phyloP scores from a whole-genome alignment of 2,797 vertebrate genomes.

The Phylloscopus collybita region DNA sequence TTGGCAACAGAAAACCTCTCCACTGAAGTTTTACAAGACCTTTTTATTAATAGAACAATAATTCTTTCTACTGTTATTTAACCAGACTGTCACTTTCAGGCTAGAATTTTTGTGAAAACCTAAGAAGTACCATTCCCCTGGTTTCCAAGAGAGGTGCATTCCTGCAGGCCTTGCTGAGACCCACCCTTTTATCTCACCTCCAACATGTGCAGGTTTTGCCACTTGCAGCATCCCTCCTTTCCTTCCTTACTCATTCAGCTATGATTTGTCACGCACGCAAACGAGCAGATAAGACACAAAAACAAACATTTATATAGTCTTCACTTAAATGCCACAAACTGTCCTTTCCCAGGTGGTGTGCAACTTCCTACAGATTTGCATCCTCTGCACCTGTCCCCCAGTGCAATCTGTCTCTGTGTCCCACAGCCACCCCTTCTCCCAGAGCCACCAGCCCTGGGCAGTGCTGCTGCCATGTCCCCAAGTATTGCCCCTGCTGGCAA shows the following conservation, averaged over 20 bases:
- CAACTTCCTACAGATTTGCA: neutral
- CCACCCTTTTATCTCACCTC: neutral
- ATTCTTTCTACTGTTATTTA: neutral
- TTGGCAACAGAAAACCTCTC: neutral
- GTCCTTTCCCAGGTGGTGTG: neutral
- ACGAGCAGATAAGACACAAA: neutral
- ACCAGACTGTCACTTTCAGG: neutral
- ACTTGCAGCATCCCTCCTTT: neutral
- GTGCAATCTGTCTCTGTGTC: neutral
- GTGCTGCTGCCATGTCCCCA: neutral
- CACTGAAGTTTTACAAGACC: neutral
- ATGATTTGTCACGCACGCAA: neutral
- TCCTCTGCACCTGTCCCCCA: neutral
- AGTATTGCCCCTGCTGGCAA: fast-evolving
- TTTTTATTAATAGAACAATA: neutral
- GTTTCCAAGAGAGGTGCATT: neutral
- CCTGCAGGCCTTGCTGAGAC: neutral
- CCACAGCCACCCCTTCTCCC: neutral
- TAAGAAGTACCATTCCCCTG: neutral
- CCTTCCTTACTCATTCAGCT: neutral
- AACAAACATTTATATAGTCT: neutral
- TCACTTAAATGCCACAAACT: neutral
- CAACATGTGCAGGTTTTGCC: fast-evolving
- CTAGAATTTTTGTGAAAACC: neutral
- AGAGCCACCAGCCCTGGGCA: neutral